These are phyloP conservation scores for Anoura caudifer DNA, from an alignment of 2,113 vertebrate species.

Conservation along the genomic window DNA sequence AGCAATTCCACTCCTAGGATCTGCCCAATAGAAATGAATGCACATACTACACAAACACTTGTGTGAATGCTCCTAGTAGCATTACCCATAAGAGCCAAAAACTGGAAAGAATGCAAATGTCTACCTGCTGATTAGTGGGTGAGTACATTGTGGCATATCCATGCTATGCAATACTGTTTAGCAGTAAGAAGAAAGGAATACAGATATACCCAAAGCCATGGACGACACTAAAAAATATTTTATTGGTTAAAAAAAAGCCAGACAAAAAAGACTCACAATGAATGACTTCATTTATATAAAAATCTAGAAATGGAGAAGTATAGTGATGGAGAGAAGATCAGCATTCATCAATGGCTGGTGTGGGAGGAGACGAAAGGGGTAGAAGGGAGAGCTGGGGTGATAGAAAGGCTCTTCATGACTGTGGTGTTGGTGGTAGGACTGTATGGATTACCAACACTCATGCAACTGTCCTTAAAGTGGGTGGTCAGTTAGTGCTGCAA, in stretches of 20 bases:
- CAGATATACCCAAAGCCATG: accelerated
- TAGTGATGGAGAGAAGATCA: neutral
- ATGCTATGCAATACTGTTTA: accelerated
- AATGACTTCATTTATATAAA: neutral
- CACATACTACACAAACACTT: accelerated
- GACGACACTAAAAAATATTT: neutral
- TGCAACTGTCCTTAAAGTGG: neutral
- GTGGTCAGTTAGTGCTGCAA: accelerated
- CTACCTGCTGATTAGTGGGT: accelerated
- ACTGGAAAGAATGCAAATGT: neutral
- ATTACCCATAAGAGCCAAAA: accelerated
- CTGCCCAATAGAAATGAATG: neutral
- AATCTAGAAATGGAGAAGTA: neutral
- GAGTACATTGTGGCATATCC: accelerated
- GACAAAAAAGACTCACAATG: neutral
- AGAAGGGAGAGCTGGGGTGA: neutral
- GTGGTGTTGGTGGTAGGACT: accelerated
- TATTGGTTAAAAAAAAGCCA: neutral
- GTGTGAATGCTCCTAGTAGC: accelerated
- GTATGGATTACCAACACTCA: accelerated
- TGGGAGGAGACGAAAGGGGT: neutral
- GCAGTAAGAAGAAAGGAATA: accelerated
- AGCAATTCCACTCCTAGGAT: accelerated
- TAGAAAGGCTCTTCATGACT: accelerated
- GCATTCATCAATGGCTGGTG: accelerated